These are phyloP conservation scores for Phocoena phocoena DNA, from an alignment of 2,113 vertebrate genomes.

Conservation along the genomic window DNA sequence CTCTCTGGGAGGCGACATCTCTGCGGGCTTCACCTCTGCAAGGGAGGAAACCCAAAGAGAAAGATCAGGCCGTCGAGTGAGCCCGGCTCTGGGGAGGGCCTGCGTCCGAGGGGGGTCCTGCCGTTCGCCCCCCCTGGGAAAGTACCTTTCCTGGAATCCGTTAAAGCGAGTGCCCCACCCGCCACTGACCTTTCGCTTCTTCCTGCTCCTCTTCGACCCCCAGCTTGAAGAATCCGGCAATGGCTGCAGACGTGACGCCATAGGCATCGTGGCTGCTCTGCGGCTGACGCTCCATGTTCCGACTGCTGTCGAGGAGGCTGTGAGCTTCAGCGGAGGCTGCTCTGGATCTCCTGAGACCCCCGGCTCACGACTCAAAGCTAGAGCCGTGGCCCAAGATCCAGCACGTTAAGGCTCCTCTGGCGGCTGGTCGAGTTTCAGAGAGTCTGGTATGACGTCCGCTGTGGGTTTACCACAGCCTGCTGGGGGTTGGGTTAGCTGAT, in stretches of 20 bases:
- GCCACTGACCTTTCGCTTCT: not conserved
- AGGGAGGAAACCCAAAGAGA: not conserved
- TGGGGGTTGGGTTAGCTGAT: not conserved
- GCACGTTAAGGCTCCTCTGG: not conserved
- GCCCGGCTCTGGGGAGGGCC: not conserved
- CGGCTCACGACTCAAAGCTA: too few species aligned
- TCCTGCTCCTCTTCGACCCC: fast-evolving
- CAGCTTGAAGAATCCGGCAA: too few species aligned
- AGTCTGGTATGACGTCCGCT: too few species aligned
- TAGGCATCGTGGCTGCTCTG: too few species aligned
- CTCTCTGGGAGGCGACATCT: fast-evolving
- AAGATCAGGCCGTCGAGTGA: not conserved
- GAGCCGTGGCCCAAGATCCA: too few species aligned
- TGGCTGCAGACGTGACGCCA: too few species aligned
- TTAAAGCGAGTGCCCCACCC: fast-evolving
- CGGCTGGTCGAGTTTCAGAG: not conserved
- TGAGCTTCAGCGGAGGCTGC: too few species aligned
- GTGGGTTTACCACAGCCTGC: fast-evolving
- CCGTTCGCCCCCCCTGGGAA: not conserved
- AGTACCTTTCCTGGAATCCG: not conserved
- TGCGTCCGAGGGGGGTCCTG: too few species aligned
- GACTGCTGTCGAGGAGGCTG: too few species aligned
- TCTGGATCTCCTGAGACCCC: too few species aligned
- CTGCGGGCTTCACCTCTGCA: not conserved
- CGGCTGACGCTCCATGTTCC: too few species aligned